Evolutionary conservation across 2,888 invertebrate genomes (phyloP).

Genomic region (Sphaeridia pumilis): DNA sequence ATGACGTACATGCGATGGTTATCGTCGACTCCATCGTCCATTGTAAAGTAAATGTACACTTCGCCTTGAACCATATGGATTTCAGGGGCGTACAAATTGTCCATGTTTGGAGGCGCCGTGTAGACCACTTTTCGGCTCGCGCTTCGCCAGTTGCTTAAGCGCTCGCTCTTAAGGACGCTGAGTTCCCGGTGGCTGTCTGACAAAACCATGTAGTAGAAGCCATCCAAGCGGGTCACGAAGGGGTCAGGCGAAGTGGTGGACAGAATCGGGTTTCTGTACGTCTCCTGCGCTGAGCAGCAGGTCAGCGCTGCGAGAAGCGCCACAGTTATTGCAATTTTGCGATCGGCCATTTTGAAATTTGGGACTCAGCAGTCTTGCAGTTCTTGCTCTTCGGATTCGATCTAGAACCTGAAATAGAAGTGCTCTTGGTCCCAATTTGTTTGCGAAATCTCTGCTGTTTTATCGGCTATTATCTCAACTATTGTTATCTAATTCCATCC

Average conservation of each 20-base stretch:
- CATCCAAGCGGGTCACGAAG: constrained; percentile 3
- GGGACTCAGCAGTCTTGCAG: too few species aligned
- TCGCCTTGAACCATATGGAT: constrained; percentile 8
- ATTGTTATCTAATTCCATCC: too few species aligned
- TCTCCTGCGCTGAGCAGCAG: background rate
- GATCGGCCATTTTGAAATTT: background rate
- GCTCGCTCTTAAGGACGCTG: constrained; percentile 11
- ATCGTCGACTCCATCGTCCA: constrained; percentile 11
- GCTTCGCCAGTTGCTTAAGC: constrained; percentile 14
- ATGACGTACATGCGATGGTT: constrained; percentile 8
- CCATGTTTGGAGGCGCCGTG: constrained; percentile 12
- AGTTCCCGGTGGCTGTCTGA: constrained; percentile 10
- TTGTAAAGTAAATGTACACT: constrained; percentile 17
- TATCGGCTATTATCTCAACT: too few species aligned
- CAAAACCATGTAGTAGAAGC: constrained; percentile 14
- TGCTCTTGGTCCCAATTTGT: too few species aligned
- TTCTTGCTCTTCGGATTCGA: too few species aligned
- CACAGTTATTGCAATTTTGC: background rate
- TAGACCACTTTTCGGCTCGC: constrained; percentile 8
- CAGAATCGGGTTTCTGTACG: constrained; percentile 13
- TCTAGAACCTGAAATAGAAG: too few species aligned
- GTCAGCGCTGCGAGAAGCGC: background rate
- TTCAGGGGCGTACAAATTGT: constrained; percentile 15
- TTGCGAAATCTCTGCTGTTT: too few species aligned
- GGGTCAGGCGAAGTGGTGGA: constrained; percentile 16